Conservation (phyloP, 2,888 invertebrate genomes). For the Synergus laeviventris region DNA sequence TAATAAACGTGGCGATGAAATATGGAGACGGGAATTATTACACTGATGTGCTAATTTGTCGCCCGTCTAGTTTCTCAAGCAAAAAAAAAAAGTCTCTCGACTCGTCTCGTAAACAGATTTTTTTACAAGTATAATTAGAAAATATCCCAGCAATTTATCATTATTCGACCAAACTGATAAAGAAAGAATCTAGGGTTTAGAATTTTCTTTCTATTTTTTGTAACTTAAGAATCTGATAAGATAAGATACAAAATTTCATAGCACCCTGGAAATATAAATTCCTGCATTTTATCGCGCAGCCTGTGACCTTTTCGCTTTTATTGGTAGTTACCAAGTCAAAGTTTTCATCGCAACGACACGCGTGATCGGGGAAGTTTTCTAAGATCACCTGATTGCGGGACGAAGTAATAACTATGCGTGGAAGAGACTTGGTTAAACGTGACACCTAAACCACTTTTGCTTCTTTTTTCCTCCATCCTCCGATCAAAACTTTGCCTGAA, state of each 20-base stretch:
- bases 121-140: constrained; percentile 1
- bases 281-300: background rate
- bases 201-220: background rate
- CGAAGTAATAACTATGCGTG: constrained; percentile 11
- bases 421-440: background rate
- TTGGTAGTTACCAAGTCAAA: constrained; percentile 29
- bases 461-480: constrained; percentile 2
- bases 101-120: background rate
- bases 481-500: constrained; percentile 19
- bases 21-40: constrained; percentile 19
- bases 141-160: background rate
- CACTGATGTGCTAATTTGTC: constrained; percentile 29
- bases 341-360: constrained; percentile 4
- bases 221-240: background rate
- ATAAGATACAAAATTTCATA: background rate
- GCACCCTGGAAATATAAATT: constrained; percentile 1
- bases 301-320: constrained; percentile 8
- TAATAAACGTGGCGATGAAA: constrained; percentile 23
- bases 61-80: background rate
- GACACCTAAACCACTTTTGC: constrained; percentile 23
- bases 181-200: background rate
- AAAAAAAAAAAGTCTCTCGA: background rate
- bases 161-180: background rate
- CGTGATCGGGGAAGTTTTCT: constrained; percentile 9
- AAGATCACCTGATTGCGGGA: constrained; percentile 14